Evolutionary conservation across 2,113 vertebrate species (phyloP).

Genomic region (Delphinus delphis): DNA sequence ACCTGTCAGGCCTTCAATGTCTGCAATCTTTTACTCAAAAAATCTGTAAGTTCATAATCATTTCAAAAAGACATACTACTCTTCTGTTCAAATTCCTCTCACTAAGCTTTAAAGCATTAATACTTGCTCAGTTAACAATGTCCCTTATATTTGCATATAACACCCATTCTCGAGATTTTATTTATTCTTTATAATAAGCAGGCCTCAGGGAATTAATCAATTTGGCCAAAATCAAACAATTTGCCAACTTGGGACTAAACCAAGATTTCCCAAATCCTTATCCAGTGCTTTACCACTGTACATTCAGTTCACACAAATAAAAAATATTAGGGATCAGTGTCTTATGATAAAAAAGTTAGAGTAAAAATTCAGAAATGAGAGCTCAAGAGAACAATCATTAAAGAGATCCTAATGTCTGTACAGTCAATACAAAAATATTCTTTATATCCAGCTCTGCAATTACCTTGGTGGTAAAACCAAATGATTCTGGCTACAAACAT

Average conservation of each 20-base stretch:
- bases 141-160: background rate
- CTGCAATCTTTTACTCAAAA: background rate
- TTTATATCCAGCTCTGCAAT: constrained; percentile 10
- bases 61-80: background rate
- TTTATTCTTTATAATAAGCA: background rate
- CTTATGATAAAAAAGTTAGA: background rate
- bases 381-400: background rate
- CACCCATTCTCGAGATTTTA: background rate
- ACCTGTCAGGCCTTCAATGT: background rate
- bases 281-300: background rate
- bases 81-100: background rate
- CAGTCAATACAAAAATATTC: background rate
- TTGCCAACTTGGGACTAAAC: background rate
- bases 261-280: background rate
- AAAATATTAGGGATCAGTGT: background rate
- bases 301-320: background rate
- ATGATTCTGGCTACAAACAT: background rate
- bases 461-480: background rate
- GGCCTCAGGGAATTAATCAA: background rate
- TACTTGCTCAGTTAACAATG: background rate
- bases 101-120: background rate
- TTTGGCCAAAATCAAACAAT: background rate
- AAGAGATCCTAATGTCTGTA: background rate
- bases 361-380: constrained; percentile 4
- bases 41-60: background rate